Percentiles rank a stretch among this genome's conserved stretches.
phyloP scores from a whole-genome alignment of 2,113 vertebrate genomes.

The Actenoides hombroni region DNA sequence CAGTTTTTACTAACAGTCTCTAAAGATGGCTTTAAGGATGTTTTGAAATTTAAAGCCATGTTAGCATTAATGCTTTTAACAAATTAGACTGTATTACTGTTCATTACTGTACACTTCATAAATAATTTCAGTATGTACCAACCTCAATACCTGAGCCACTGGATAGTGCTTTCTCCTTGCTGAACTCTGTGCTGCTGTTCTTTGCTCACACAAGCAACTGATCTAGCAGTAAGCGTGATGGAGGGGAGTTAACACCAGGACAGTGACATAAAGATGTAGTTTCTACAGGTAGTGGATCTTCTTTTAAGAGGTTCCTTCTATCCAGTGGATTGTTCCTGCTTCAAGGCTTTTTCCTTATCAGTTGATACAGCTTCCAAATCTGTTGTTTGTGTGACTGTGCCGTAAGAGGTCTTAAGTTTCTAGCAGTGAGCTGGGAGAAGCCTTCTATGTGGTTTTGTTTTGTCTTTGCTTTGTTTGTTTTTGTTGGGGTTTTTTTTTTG shows the following conservation, averaged over 20 bases:
- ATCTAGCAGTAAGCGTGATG: background rate
- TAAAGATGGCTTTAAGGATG: background rate
- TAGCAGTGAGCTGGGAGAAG: background rate
- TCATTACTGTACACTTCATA: background rate
- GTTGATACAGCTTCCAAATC: background rate
- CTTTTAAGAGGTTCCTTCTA: background rate
- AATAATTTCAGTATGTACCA: background rate
- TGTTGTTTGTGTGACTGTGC: background rate
- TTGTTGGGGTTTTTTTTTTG: background rate
- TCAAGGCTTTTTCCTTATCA: background rate
- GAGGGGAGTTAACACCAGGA: background rate
- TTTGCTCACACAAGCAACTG: background rate
- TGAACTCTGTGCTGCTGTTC: rapidly evolving
- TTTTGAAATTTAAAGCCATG: background rate
- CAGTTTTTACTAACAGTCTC: background rate
- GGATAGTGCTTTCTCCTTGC: background rate
- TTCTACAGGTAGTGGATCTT: background rate
- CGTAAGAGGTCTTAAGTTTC: background rate
- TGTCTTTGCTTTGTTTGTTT: background rate
- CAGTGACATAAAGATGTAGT: background rate
- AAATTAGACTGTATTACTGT: background rate
- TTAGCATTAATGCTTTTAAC: background rate
- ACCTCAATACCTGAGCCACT: background rate
- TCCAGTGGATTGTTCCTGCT: background rate
- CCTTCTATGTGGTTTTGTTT: background rate